Conservation (phyloP, 2,113 vertebrate genomes). For the Rhombomys opimus region DNA sequence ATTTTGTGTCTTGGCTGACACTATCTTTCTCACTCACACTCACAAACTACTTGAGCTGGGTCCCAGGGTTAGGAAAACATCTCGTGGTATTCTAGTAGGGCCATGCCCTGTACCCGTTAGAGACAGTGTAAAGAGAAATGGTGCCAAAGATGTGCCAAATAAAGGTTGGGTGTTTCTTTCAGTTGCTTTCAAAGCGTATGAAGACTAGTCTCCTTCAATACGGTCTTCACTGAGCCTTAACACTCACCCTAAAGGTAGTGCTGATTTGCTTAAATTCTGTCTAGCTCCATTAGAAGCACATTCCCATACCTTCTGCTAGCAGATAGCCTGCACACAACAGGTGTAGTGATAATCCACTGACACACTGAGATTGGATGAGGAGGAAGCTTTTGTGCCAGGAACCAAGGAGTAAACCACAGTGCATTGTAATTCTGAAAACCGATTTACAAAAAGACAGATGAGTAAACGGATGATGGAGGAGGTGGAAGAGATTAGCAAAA, state of each 20-base stretch:
- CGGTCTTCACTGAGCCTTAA: neutral
- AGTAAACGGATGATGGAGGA: neutral
- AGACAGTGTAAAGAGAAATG: conserved; percentile 54
- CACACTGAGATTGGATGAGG: neutral
- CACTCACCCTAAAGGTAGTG: conserved; percentile 29
- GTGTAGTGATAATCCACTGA: neutral
- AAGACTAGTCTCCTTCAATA: conserved; percentile 51
- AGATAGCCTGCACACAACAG: neutral
- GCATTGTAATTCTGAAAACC: neutral
- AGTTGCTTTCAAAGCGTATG: conserved; percentile 47
- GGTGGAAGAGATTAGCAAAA: neutral
- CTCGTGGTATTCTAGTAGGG: conserved; percentile 66
- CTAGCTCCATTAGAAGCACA: neutral
- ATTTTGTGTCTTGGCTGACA: conserved; percentile 68
- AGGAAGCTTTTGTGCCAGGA: neutral
- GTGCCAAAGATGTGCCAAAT: conserved; percentile 75
- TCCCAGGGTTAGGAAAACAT: conserved; percentile 61
- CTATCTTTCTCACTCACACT: conserved; percentile 70
- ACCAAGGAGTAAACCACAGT: neutral
- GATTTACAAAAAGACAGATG: neutral
- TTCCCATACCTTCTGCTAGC: neutral
- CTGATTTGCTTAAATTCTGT: neutral
- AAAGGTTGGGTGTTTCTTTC: conserved; percentile 69
- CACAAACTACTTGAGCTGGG: conserved; percentile 65
- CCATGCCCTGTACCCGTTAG: conserved; percentile 73